Evolutionary conservation across 2,888 invertebrate genomes (phyloP), one percentile per base, ranked within the genome.

Genomic region (Dendrolimus pini): DNA sequence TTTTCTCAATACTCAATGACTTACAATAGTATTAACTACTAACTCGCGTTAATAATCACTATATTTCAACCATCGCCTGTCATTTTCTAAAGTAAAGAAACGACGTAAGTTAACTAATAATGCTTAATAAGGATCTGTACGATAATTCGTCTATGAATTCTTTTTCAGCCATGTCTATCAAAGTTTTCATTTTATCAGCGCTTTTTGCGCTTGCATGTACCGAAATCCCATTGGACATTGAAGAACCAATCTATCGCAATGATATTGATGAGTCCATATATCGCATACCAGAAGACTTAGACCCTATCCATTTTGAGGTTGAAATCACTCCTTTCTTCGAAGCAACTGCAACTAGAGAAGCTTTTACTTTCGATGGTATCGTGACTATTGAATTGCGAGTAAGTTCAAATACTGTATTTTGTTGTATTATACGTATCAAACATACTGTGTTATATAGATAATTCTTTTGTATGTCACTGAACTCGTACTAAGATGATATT

Each of bases 241-340:
- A 77, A 41, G 77, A 74, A 47, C 52, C 58, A 52, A 62, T 54
- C 52, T 57, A 58, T 12, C 62, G 68, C 9, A 72, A 65, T 57
- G 72, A 71, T 52, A 70, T 60, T 10, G 72, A 69, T 42, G 62
- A 64, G 7, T 67, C 70, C 0, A 61, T 65, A 7, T 88, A 82
- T 63, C 81, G 90, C 9, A 56, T 89, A 0, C 85, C 88, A 3
- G 86, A 87, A 72, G 81, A 81, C 18, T 72, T 94, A 1, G 75
- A 80, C 18, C 94, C 94, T 0, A 74, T 74, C 2, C 80, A 82
- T 52, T 94, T 92, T 65, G 81, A 89, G 7, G 76, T 94, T 1
- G 83, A 88, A 61, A 74, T 94, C 13, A 85, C 81, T 0, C 93
- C 93, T 0, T 89, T 92, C 62, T 86, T 93, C 18, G 78, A 85